These are phyloP conservation scores for Laticauda colubrina DNA, from an alignment of 2,113 vertebrate species.

Conservation along the genomic window DNA sequence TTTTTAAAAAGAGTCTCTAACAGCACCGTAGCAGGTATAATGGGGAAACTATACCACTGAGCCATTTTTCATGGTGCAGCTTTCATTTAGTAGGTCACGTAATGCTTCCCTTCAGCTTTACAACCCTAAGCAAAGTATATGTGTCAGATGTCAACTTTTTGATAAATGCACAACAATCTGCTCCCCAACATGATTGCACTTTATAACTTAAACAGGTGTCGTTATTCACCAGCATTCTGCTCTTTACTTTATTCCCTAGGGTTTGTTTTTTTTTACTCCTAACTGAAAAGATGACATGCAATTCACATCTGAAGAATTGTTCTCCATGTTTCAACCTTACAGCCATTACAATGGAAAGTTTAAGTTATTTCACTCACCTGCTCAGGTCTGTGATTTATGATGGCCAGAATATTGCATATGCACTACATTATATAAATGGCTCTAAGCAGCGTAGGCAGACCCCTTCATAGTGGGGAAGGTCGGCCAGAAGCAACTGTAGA, in stretches of 20 bases:
- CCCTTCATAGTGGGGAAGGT: not conserved
- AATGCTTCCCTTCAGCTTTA: constrained; percentile 9
- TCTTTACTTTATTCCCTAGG: not conserved
- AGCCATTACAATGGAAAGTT: not conserved
- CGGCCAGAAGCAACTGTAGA: not conserved
- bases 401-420: not conserved
- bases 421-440: not conserved
- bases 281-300: not conserved
- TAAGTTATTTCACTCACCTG: not conserved
- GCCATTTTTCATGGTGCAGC: constrained; percentile 10
- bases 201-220: constrained; percentile 2
- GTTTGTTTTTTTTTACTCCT: not conserved
- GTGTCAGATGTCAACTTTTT: not conserved
- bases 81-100: constrained; percentile 5
- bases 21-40: not conserved
- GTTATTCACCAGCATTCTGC: not conserved
- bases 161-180: constrained; percentile 23
- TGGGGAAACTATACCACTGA: not conserved
- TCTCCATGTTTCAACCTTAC: constrained; percentile 1
- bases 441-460: not conserved
- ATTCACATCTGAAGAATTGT: not conserved
- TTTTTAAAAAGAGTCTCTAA: not conserved
- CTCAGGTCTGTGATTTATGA: not conserved
- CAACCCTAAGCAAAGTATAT: constrained; percentile 7
- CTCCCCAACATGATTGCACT: constrained; percentile 1